Evolutionary conservation across 2,888 invertebrate species (phyloP), one percentile per base, ranked within the genome.

Genomic region (Ormyrus pomaceus): DNA sequence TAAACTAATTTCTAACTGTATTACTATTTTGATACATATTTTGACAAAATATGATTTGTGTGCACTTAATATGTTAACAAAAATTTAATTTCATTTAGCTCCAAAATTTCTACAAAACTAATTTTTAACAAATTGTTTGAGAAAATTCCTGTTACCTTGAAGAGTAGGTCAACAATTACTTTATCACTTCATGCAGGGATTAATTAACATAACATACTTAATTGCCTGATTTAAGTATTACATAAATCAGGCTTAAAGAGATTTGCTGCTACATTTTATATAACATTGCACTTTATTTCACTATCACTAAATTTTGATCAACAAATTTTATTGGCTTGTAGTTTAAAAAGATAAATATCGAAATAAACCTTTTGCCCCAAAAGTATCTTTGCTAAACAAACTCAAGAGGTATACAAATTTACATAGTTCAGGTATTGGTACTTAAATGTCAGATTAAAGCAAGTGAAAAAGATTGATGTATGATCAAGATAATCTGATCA

Each of bases 161-260:
- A 71, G 59, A 79, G 61, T 73, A 75, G 70, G 75, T 75, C 79
- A 65, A 46, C 46, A 70, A 70, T 71, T 74, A 74, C 58, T 69
- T 53, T 74, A 64, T 6, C 10, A 70, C 58, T 70, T 69, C 58
- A 58, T 62, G 11, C 11, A 62, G 45, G 9, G 58, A 66, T 71
- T 71, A 66, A 80, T 80, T 80, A 80, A 62, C 76, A 76, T 56
- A 62, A 75, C 62, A 51, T 72, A 65, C 61, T 70, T 72, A 59
- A 71, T 70, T 79, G 53, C 8, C 75, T 66, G 48, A 70, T 65
- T 64, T 51, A 55, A 69, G 50, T 62, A 70, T 79, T 79, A 75
- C n/a, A 58, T 74, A 65, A 75, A 79, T 61, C 46, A 10, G 3
- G 9, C 45, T 59, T 34, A 48, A 66, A 56, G 6, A 34, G 56